Percentiles rank a stretch among this genome's conserved stretches.
These are phyloP conservation scores for Agrilus cyanescens DNA, from an alignment of 2,888 invertebrate species.

Conservation along the genomic window DNA sequence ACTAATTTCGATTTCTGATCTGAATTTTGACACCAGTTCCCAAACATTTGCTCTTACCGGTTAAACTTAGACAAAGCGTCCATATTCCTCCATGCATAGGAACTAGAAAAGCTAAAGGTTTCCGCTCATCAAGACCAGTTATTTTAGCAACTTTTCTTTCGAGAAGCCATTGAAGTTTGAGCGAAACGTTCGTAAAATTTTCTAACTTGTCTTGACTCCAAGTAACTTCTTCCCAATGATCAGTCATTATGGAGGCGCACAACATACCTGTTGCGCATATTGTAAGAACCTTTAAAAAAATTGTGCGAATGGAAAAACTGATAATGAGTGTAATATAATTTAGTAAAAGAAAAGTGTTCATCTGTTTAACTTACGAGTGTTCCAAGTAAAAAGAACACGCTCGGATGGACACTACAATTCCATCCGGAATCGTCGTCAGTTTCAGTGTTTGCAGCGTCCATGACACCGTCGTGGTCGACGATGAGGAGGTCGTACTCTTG, in stretches of 20 bases:
- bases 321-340: no score
- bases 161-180: constrained; percentile 56
- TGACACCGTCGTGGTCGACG: constrained; percentile 35
- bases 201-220: constrained; percentile 59
- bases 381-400: constrained; percentile 50
- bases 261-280: constrained; percentile 70
- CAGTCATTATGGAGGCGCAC: constrained; percentile 78
- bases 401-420: constrained; percentile 53
- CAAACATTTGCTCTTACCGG: constrained; percentile 50
- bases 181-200: constrained; percentile 46
- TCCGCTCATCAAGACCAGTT: constrained; percentile 25
- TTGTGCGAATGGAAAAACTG: no score
- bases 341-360: no score
- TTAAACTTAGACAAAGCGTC: constrained; percentile 74
- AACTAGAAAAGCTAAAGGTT: constrained; percentile 53
- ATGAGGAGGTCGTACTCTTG: constrained; percentile 34
- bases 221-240: constrained; percentile 80
- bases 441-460: constrained; percentile 41
- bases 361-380: constrained; percentile 31
- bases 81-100: constrained; percentile 87
- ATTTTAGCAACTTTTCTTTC: constrained; percentile 63
- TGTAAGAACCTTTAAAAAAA: constrained; percentile 46
- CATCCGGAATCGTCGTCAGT: constrained; percentile 43
- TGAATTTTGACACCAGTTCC: no score
- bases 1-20: no score